These are phyloP conservation scores for Nomia melanderi DNA, from an alignment of 1,140 invertebrate species.

Conservation along the genomic window DNA sequence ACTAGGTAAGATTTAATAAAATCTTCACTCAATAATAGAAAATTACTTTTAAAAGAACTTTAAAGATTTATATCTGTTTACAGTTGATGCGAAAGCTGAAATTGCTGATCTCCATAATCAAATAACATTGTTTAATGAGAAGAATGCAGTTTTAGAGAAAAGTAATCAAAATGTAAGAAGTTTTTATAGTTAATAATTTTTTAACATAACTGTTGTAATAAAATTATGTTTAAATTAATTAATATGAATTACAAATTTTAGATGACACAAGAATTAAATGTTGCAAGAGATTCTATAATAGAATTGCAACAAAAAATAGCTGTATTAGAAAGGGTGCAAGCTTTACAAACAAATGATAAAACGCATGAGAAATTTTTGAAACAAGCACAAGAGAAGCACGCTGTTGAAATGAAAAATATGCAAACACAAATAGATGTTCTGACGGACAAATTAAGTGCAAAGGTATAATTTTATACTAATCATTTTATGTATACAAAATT, in stretches of 20 bases:
- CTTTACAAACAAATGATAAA: slow-evolving; percentile 69
- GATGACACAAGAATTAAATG: slow-evolving; percentile 70
- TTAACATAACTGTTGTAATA: background rate
- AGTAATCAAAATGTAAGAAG: slow-evolving; percentile 73
- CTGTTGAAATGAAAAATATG: slow-evolving; percentile 74
- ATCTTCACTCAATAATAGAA: background rate
- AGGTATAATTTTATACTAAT: slow-evolving; percentile 60
- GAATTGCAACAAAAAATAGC: slow-evolving; percentile 75
- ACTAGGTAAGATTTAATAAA: slow-evolving; percentile 61
- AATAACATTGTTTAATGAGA: slow-evolving; percentile 68
- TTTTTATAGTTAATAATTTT: background rate
- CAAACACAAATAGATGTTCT: slow-evolving; percentile 74
- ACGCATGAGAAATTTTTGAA: slow-evolving; percentile 74
- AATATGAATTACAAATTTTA: slow-evolving; percentile 44
- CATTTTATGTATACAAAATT: background rate
- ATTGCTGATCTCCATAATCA: slow-evolving; percentile 70
- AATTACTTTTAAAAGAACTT: background rate
- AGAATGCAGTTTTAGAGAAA: slow-evolving; percentile 70
- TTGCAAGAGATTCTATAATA: slow-evolving; percentile 66
- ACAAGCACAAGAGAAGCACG: slow-evolving; percentile 74
- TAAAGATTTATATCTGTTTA: slow-evolving; percentile 35
- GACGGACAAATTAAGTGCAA: slow-evolving; percentile 68
- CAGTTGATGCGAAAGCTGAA: slow-evolving; percentile 75
- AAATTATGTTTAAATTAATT: background rate
- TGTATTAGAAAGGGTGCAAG: slow-evolving; percentile 71